A percentile compares a stretch with the other conserved stretches of the same genome.
phyloP scores from a whole-genome alignment of 2,113 vertebrate genomes.

The Apodemus speciosus region DNA sequence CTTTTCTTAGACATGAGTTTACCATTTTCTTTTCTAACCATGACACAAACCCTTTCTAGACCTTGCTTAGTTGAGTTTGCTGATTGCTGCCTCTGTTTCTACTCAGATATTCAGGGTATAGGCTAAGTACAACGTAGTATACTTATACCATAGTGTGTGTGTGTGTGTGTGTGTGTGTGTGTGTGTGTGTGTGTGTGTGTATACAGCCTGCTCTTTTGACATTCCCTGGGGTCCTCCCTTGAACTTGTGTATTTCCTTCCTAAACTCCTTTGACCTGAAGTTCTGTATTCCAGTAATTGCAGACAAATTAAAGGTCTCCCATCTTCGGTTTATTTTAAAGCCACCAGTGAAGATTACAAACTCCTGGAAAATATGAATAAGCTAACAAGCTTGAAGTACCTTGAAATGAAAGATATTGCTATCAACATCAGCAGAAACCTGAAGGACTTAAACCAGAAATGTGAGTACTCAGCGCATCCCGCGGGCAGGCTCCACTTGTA shows the following conservation, averaged over 20 bases:
- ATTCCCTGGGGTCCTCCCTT: neutral
- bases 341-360: slow-evolving; percentile 97
- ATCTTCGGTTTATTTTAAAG: slow-evolving; percentile 79
- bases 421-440: slow-evolving; percentile 98
- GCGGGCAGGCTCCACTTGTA: neutral
- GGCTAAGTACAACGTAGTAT: neutral
- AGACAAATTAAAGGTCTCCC: slow-evolving; percentile 51
- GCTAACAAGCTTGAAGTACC: slow-evolving; percentile 96
- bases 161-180: no score
- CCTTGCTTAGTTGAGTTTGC: slow-evolving; percentile 43
- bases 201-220: neutral
- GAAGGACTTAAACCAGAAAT: slow-evolving; percentile 98
- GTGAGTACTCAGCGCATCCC: slow-evolving; percentile 86
- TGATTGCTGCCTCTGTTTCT: slow-evolving; percentile 34
- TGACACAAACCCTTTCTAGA: slow-evolving; percentile 15
- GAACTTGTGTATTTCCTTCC: neutral
- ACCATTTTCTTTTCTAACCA: slow-evolving; percentile 15
- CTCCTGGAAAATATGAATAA: slow-evolving; percentile 99
- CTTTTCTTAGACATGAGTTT: slow-evolving; percentile 25
- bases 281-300: neutral
- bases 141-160: no score
- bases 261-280: neutral
- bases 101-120: neutral
- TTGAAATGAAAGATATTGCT: slow-evolving; percentile 99
- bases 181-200: no score